Conservation (phyloP, 2,113 vertebrate species). For the Syrrhaptes paradoxus region DNA sequence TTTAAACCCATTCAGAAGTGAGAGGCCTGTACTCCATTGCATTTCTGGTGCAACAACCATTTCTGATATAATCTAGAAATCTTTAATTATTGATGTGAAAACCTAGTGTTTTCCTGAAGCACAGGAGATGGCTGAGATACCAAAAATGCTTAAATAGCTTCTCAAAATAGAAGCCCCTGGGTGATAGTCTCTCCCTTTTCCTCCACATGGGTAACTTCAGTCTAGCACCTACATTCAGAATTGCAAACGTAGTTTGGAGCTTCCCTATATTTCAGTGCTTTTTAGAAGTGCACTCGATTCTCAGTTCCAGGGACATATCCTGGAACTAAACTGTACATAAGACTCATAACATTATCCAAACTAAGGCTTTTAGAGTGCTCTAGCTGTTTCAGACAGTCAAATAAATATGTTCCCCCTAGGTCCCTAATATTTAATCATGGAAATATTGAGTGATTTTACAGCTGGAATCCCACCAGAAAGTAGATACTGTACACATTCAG, state of each 20-base stretch:
- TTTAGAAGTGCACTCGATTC: not conserved
- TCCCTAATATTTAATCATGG: slow-evolving; percentile 24
- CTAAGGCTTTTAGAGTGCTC: not conserved
- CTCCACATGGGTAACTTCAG: not conserved
- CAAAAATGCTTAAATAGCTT: not conserved
- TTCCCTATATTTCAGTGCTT: not conserved
- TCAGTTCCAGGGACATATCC: not conserved
- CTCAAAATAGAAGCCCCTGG: not conserved
- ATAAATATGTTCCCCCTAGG: not conserved
- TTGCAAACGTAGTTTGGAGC: not conserved
- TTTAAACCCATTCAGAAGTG: not conserved
- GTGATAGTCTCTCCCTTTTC: not conserved
- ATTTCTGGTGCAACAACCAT: not conserved
- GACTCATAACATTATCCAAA: not conserved
- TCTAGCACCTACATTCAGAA: not conserved
- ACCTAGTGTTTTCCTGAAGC: not conserved
- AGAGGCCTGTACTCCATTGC: not conserved
- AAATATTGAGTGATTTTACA: slow-evolving; percentile 59
- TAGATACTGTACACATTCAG: slow-evolving; percentile 18
- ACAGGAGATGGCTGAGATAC: not conserved
- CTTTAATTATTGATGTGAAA: not conserved
- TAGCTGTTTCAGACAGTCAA: not conserved
- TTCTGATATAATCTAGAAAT: not conserved
- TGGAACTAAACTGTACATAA: not conserved
- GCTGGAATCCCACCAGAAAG: slow-evolving; percentile 3